Evolutionary conservation across 2,797 vertebrate genomes (phyloP), one percentile per base, ranked within the genome.

Genomic region (Chloroceryle inda): DNA sequence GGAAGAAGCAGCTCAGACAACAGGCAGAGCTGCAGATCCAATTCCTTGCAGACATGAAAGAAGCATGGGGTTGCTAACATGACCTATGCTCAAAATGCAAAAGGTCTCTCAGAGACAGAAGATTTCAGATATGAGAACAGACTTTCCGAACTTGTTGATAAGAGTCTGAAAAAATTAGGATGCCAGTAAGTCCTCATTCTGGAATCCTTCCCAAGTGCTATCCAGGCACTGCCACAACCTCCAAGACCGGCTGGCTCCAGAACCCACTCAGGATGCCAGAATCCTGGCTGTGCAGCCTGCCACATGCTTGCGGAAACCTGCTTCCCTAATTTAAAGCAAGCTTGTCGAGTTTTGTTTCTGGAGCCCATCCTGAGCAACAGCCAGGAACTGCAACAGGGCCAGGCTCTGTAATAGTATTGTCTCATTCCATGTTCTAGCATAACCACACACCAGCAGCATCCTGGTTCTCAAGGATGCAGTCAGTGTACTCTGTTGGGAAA

Each of bases 161-260:
- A 56, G 35, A 75, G 8, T 35, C 37, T 49, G 77, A 59, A 50
- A 89, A 92, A 87, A 88, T 50, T 1, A 80, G n/a, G 20, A 91
- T 76, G 18, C 31, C 31, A 35, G 35, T 21, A 59, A 81, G 73
- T 85, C 52, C 49, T 91, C 40, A 38, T 79, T 67, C 63, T 92
- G 95, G 79, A 95, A 63, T 44, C 13, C 33, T 74, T 94, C 80
- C 88, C 5, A 15, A 61, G 44, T 1, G 0, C 52, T 56, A 67
- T 86, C 67, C 84, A 85, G 85, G 47, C 92, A 37, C 17, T 12
- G 67, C 59, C 55, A 85, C 47, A 49, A 62, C 73, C 63, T 94
- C 91, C 85, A 78, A 82, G 85, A 71, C 71, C 93, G 71, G 79
- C 93, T 97, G 96, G 96, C 91, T 95, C 93, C 94, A 94, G 91